Evolutionary conservation across 1,140 invertebrate species (phyloP).

Genomic region (Drosophila truncata): DNA sequence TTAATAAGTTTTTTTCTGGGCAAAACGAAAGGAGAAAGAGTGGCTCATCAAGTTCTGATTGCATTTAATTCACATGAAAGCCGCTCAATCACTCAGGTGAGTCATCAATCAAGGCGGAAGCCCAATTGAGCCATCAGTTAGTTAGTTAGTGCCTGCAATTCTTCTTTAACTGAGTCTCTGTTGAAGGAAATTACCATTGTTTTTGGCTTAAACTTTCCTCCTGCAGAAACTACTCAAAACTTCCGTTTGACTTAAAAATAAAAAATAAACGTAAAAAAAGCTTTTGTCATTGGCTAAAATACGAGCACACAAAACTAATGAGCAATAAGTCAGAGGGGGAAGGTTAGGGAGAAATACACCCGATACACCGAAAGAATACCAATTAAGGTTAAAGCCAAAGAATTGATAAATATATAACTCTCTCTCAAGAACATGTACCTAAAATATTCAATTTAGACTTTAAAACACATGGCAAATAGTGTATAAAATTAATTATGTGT

Average conservation of each 20-base stretch:
- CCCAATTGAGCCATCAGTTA: slow-evolving; percentile 8
- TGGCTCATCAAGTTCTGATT: slow-evolving; percentile 24
- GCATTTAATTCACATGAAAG: slow-evolving; percentile 36
- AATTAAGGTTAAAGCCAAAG: too few relatives aligned
- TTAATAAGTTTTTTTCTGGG: slow-evolving; percentile 9
- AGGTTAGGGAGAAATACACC: not conserved
- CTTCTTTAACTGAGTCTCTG: slow-evolving; percentile 9
- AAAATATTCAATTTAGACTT: not conserved
- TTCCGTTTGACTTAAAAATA: slow-evolving; percentile 19
- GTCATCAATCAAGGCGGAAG: slow-evolving; percentile 22
- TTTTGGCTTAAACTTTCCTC: not conserved
- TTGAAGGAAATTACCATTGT: slow-evolving; percentile 5
- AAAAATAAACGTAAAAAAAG: slow-evolving; percentile 2
- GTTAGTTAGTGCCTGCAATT: not conserved
- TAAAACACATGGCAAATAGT: too few relatives aligned
- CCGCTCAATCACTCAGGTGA: slow-evolving; percentile 22
- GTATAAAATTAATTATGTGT: too few relatives aligned
- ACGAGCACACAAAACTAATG: slow-evolving; percentile 44
- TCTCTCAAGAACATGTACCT: not conserved
- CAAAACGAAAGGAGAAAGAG: slow-evolving; percentile 15
- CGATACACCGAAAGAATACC: slow-evolving; percentile 3
- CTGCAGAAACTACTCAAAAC: slow-evolving; percentile 8
- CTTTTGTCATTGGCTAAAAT: slow-evolving; percentile 34
- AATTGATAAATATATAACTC: not conserved
- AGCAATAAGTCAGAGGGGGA: slow-evolving; percentile 28